Evolutionary conservation across 2,113 vertebrate genomes (phyloP), one percentile per base, ranked within the genome.

Genomic region (Clarias gariepinus): DNA sequence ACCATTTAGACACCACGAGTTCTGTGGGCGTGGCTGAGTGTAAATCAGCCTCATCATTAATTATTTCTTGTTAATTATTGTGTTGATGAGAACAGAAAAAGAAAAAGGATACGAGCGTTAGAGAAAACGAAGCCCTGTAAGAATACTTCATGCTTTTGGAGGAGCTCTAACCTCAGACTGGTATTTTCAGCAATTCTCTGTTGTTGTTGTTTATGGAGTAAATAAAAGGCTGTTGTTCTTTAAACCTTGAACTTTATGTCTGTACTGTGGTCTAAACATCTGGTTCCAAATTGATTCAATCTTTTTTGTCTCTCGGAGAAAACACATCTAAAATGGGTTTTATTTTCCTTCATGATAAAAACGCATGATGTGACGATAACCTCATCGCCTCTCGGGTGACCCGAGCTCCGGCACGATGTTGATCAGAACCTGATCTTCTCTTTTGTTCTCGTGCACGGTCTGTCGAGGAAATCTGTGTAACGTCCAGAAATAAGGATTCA

Each of bases 161-260:
- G 10, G 18, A 71, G 36, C 68, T 36, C 18, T 63, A n/a, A 28
- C 28, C 28, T 68, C 60, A 41, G 41, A 41, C 60, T 63, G 64
- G 28, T 28, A 66, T 66, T 68, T 69, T 69, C 66, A 69, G 28
- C 18, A 33, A 69, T 18, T 8, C 30, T 33, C 16, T n/a, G n/a
- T n/a, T 33, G 66, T 33, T 16, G 28, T 28, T 61, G 60, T 64
- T 33, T 69, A 33, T 69, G 30, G 66, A 69, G 66, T 33, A 69
- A 69, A 69, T 33, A 69, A 69, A 69, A 69, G 68, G 68, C 68
- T 36, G 68, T 36, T 71, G 69, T 71, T 71, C 69, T 71, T 36
- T 41, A 71, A 41, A 41, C 33, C 33, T 36, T 71, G 36, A 71
- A 71, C 69, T 9, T 8, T 28, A 0, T 71, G n/a, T 9, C 69